Evolutionary conservation across 2,888 invertebrate species (phyloP), one percentile per base, ranked within the genome.

Genomic region (Adela reaumurella): DNA sequence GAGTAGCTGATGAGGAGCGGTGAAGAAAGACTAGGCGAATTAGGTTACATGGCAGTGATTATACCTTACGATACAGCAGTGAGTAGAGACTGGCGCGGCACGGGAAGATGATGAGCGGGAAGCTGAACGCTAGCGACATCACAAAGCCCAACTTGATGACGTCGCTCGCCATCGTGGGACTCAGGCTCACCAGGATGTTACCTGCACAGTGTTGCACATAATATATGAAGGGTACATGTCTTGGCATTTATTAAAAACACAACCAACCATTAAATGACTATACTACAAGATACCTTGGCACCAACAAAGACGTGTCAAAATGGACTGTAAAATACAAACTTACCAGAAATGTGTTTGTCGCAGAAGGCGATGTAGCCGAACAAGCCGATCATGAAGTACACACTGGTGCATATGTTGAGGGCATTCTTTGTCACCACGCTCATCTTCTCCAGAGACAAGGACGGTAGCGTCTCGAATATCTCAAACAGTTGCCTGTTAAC

Each of bases 21-120:
- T n/a, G n/a, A n/a, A n/a, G n/a, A n/a, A n/a, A n/a, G n/a, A n/a
- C n/a, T n/a, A n/a, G n/a, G n/a, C n/a, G n/a, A n/a, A n/a, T n/a
- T n/a, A 24, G 24, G 24, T 24, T 24, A 24, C 24, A 24, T 24
- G n/a, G n/a, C n/a, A n/a, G n/a, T 24, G 24, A 8, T 24, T 70
- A 70, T 74, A 92, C 93, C 83, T 88, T 87, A 62, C 87, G 85
- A 62, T 91, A 96, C 5, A 97, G 72, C 50, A 98, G 83, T 0
- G 96, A 97, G 74, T 95, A 92, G 19, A 98, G 79, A 63, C 96
- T 95, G 11, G 93, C 93, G 51, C 98, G 81, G 63, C 97, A 97
- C 0, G 98, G 98, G 70, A 97, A 97, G 65, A 98, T 92, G 58
- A 96, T 93, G 54, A 99, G 82, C 1, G 98, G 98, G 74, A 98